Percentiles rank a stretch among this genome's conserved stretches.
These are phyloP conservation scores for Drosophila imparisetae DNA, from an alignment of 2,888 invertebrate species.

Conservation along the genomic window DNA sequence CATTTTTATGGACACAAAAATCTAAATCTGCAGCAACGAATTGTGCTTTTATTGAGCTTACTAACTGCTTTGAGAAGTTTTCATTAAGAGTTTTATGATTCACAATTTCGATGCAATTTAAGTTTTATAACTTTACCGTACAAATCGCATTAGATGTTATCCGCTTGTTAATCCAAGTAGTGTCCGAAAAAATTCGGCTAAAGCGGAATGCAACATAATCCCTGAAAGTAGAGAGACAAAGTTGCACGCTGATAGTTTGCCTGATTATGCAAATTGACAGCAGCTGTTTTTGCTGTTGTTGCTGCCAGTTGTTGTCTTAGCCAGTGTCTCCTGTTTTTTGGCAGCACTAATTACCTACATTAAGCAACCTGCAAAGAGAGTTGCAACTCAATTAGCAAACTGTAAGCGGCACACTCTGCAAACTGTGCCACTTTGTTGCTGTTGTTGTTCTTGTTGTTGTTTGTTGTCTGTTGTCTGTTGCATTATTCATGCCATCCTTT, in stretches of 20 bases:
- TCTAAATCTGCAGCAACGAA: background rate
- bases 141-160: constrained; percentile 32
- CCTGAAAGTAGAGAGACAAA: constrained; percentile 35
- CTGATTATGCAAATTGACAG: constrained; percentile 66
- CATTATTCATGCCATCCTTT: constrained; percentile 63
- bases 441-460: constrained; percentile 7
- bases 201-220: constrained; percentile 30
- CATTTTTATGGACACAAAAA: background rate
- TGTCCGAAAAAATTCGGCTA: constrained; percentile 4
- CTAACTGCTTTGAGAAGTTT: background rate
- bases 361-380: constrained; percentile 74
- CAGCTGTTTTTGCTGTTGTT: constrained; percentile 29
- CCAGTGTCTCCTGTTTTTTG: constrained; percentile 42
- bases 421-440: constrained; percentile 29
- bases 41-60: background rate
- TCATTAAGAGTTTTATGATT: background rate
- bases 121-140: constrained; percentile 8
- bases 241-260: constrained; percentile 38
- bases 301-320: constrained; percentile 35
- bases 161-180: constrained; percentile 28
- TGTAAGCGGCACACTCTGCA: constrained; percentile 57
- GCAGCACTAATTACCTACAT: constrained; percentile 72
- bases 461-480: constrained; percentile 29
- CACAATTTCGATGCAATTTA: background rate
- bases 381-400: constrained; percentile 75